Evolutionary conservation across 2,113 vertebrate genomes (phyloP), one percentile per base, ranked within the genome.

Genomic region (Nothoprocta pentlandii): DNA sequence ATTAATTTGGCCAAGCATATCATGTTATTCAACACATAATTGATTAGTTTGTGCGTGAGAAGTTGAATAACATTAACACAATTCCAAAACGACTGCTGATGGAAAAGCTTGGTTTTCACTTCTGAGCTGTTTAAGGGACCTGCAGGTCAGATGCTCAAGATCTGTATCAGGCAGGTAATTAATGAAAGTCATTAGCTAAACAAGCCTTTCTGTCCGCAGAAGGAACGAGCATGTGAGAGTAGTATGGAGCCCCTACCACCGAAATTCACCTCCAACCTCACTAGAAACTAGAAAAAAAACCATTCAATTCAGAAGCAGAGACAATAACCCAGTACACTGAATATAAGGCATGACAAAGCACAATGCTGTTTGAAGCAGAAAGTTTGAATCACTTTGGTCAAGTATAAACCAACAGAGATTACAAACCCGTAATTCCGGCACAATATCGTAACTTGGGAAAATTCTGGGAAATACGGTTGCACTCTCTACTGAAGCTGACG

Each of bases 251-350:
- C 74, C 34, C 67, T 82, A 79, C 28, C 85, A 90, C 7, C 63
- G 85, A 67, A 91, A 88, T 54, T 21, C 61, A 19, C 59, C 44
- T 85, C 73, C 61, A 58, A 41, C 73, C 89, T 75, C 53, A 89
- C 73, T 25, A 39, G 36, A 39, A 39, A 39, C 34, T 34, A 30
- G 59, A 64, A 80, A 96, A 94, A 94, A 69, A 54, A 53, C 58
- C 46, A 59, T 84, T 78, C 30, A 32, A 1, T 41, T 62, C 85
- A 53, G 12, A 6, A 64, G 90, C 66, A 62, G 10, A 15, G 46
- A 56, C 23, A 13, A 21, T 56, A 32, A 16, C 54, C 44, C 3
- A 32, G 25, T 10, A 41, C 41, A 2, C 41, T 9, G 41, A 51
- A 39, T 22, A 13, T 15, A 44, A 84, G 92, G 71, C 28, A 12